Base-by-base conservation (phyloP, 2,888 invertebrate species). In the Crematogaster levior region DNA sequence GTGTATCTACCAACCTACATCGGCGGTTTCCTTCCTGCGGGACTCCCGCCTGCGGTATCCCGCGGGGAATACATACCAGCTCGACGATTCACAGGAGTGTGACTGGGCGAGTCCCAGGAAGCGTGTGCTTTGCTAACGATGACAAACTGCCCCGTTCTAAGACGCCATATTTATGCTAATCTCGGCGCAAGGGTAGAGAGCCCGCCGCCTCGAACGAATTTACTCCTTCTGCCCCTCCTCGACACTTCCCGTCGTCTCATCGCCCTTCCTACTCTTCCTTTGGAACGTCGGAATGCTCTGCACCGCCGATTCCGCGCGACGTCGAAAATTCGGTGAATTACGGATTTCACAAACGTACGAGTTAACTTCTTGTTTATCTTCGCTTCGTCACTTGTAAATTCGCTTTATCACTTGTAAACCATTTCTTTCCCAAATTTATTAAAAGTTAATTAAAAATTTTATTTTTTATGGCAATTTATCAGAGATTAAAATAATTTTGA, bases 161-260 rank as follows among this genome's bases (percentile, higher is more conserved):
- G 94, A 94, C 93, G 94, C 93, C 94, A 94, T 94, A 94, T 94
- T 94, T 94, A 94, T 94, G 94, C 94, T 94, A 94, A 94, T 94
- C 93, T 92, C 89, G 88, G 86, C 86, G 89, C 77, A 72, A 79
- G 77, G 89, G 89, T 89, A 90, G 89, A 88, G 85, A 81, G 48
- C 85, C 87, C 85, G 86, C 85, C 82, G 82, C 83, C 88, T 79
- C 81, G 77, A 85, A 84, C 89, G 82, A 86, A 63, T 75, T 72
- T 66, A 58, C 79, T 85, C 86, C 82, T 83, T 80, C 85, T 83
- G 53, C 58, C 74, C 51, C 56, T 43, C 66, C 48, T n/a, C 63
- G 24, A 18, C 58, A 43, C n/a, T 75, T 73, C 18, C 24, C 74
- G 48, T 56, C 66, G 43, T 43, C 61, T 53, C 81, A 48, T 77